Evolutionary conservation across 2,888 invertebrate genomes (phyloP).

Genomic region (Tanypteryx hageni): DNA sequence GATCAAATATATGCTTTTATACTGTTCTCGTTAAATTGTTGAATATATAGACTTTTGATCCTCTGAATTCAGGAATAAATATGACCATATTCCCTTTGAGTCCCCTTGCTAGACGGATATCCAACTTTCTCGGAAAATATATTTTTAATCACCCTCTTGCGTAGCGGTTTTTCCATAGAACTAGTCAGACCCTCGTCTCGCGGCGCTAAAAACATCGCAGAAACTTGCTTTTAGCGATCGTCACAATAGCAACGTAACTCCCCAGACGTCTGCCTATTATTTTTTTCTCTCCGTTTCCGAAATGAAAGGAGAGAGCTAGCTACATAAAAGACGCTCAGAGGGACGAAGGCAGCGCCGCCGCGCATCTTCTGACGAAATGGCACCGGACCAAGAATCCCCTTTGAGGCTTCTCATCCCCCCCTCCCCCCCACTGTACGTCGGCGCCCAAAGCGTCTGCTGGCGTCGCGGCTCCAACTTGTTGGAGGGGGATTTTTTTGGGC

Average conservation of each 20-base stretch:
- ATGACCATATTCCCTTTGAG: background rate
- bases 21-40: too few species aligned
- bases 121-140: background rate
- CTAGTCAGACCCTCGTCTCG: background rate
- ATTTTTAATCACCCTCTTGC: background rate
- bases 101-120: background rate
- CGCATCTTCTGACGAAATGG: constrained; percentile 34
- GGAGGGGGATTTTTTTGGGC: background rate
- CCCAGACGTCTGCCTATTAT: background rate
- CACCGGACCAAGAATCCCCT: constrained; percentile 41
- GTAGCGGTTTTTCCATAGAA: background rate
- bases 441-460: constrained; percentile 50
- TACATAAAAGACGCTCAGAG: background rate
- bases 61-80: too few species aligned
- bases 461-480: constrained; percentile 33
- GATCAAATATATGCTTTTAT: too few species aligned
- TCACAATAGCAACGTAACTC: background rate
- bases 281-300: background rate
- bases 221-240: background rate
- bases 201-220: background rate
- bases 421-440: background rate
- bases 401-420: background rate
- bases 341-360: background rate
- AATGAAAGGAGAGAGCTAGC: background rate
- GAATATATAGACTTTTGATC: too few species aligned